Conservation (phyloP, 2,888 invertebrate species). For the Heliconius ismenius region DNA sequence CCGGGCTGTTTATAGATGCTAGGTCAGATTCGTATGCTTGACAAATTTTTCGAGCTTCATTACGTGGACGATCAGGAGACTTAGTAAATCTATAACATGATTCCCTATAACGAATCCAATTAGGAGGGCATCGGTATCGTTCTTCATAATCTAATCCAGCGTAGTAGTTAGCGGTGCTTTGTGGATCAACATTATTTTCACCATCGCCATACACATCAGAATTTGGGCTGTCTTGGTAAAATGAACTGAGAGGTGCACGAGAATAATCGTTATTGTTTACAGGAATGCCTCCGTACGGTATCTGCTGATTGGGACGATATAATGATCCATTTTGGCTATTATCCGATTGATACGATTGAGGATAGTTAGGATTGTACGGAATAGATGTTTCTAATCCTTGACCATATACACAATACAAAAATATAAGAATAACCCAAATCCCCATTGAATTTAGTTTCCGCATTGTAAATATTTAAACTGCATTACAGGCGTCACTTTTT, state of each 20-base stretch:
- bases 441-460: constrained; percentile 62
- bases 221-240: constrained; percentile 65
- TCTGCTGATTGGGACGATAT: constrained; percentile 65
- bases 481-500: constrained; percentile 12
- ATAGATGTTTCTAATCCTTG: constrained; percentile 61
- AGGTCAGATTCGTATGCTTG: constrained; percentile 91
- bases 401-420: constrained; percentile 60
- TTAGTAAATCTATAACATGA: constrained; percentile 95
- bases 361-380: constrained; percentile 65
- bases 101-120: constrained; percentile 91
- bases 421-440: constrained; percentile 57
- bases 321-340: constrained; percentile 59
- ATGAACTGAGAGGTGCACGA: constrained; percentile 66
- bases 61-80: constrained; percentile 89
- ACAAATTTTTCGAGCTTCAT: constrained; percentile 92
- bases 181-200: constrained; percentile 70
- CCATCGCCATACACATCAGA: constrained; percentile 64
- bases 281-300: constrained; percentile 73
- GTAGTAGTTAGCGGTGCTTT: constrained; percentile 68
- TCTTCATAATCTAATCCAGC: constrained; percentile 74
- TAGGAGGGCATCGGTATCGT: constrained; percentile 87
- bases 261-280: constrained; percentile 67
- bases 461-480: constrained; percentile 43
- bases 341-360: constrained; percentile 57
- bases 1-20: constrained; percentile 88